These are phyloP conservation scores for Papilio xuthus DNA, from an alignment of 1,140 invertebrate species.

Conservation along the genomic window DNA sequence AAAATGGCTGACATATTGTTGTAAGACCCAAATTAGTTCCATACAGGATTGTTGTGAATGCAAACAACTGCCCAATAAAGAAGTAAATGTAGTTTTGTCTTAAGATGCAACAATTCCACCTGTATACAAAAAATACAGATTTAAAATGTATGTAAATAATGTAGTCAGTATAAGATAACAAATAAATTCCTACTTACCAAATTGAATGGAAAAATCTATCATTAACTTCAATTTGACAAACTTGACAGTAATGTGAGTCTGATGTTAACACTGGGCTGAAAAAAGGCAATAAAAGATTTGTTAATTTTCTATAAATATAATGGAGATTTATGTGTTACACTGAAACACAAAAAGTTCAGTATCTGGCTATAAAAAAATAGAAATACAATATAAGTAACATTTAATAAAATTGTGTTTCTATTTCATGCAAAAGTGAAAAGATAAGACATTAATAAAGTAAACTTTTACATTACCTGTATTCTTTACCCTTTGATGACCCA, in stretches of 20 bases:
- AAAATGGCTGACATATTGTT: slow-evolving; percentile 87
- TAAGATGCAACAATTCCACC: slow-evolving; percentile 88
- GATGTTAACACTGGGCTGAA: slow-evolving; percentile 74
- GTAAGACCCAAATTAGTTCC: slow-evolving; percentile 87
- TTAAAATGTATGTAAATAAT: slow-evolving; percentile 36
- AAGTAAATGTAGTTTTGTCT: slow-evolving; percentile 85
- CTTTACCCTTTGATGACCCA: slow-evolving; percentile 67
- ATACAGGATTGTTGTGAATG: slow-evolving; percentile 83
- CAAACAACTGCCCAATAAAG: slow-evolving; percentile 83
- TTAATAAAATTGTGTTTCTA: too few species aligned
- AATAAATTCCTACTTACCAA: slow-evolving; percentile 55
- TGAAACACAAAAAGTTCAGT: background rate
- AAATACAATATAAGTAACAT: too few species aligned
- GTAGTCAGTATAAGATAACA: background rate
- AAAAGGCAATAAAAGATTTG: slow-evolving; percentile 48
- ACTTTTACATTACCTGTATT: slow-evolving; percentile 63
- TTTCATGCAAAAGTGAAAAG: too few species aligned
- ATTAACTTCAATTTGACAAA: slow-evolving; percentile 77
- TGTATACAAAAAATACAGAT: slow-evolving; percentile 68
- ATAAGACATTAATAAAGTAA: background rate
- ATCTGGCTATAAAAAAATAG: too few species aligned
- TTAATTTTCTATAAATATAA: slow-evolving; percentile 13
- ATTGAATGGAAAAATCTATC: slow-evolving; percentile 75
- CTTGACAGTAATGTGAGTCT: slow-evolving; percentile 73
- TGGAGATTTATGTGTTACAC: too few species aligned